Evolutionary conservation across 2,113 vertebrate species (phyloP).

Genomic region (Calidris pugnax): DNA sequence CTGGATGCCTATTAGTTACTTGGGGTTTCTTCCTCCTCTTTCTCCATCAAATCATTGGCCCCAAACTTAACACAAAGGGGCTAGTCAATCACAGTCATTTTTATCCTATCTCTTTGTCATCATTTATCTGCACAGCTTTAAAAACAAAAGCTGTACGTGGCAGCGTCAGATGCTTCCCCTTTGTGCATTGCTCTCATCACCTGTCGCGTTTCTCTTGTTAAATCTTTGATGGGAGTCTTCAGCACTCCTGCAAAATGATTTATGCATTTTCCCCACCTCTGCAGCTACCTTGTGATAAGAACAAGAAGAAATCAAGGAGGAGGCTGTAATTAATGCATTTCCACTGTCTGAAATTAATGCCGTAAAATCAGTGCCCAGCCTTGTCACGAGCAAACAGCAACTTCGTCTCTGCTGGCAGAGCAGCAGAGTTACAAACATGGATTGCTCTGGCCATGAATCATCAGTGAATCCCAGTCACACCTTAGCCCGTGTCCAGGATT

Average conservation of each 20-base stretch:
- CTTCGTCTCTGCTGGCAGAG: not conserved
- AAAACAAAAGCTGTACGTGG: constrained; percentile 39
- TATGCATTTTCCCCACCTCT: constrained; percentile 58
- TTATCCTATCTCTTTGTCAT: constrained; percentile 16
- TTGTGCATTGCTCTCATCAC: constrained; percentile 55
- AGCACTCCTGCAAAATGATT: constrained; percentile 34
- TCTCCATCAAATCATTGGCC: constrained; percentile 15
- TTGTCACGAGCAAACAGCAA: not conserved
- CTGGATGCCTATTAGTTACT: not conserved
- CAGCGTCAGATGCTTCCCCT: constrained; percentile 17
- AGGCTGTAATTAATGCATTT: constrained; percentile 36
- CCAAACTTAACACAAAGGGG: constrained; percentile 28
- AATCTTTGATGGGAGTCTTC: constrained; percentile 26
- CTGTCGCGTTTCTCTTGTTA: constrained; percentile 37
- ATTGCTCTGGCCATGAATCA: not conserved
- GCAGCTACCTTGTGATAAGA: constrained; percentile 55
- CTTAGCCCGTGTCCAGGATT: not conserved
- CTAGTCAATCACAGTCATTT: constrained; percentile 57
- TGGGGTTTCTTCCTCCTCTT: not conserved
- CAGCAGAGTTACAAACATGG: not conserved
- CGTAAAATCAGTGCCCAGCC: not conserved
- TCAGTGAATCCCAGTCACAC: not conserved
- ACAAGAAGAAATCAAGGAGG: constrained; percentile 7
- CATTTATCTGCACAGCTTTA: not conserved
- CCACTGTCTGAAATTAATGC: not conserved